These are phyloP conservation scores for Leucoraja erinaceus DNA, from an alignment of 2,113 vertebrate genomes.

Conservation along the genomic window DNA sequence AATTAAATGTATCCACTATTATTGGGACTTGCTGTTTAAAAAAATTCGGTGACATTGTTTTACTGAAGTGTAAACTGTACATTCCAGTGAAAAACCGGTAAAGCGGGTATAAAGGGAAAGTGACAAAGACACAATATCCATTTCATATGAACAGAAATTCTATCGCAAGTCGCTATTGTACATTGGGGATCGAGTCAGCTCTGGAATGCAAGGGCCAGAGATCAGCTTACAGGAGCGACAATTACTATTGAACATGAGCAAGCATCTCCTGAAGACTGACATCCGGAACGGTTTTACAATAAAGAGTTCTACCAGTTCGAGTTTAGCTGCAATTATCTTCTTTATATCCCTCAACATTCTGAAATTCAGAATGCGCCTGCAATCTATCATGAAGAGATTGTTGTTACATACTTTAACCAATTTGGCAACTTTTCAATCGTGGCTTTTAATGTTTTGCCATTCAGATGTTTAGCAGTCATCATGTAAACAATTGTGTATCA, in stretches of 20 bases:
- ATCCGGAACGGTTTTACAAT: neutral
- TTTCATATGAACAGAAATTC: neutral
- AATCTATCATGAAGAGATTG: neutral
- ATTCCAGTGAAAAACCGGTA: neutral
- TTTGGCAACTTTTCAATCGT: neutral
- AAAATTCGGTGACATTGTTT: neutral
- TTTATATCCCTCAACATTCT: neutral
- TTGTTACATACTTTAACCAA: neutral
- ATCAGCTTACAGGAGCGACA: constrained; percentile 14
- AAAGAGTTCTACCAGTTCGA: neutral
- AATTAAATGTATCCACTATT: neutral
- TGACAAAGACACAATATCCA: neutral
- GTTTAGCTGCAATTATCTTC: neutral
- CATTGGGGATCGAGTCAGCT: neutral
- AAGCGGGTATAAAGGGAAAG: neutral
- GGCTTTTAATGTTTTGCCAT: neutral
- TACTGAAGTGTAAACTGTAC: neutral
- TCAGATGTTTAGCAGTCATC: neutral
- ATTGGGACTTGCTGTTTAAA: neutral
- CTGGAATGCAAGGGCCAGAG: neutral
- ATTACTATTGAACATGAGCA: neutral
- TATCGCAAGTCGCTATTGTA: neutral
- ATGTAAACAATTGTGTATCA: neutral
- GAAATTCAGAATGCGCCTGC: neutral
- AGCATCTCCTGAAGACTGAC: neutral